Evolutionary conservation across 2,113 vertebrate species (phyloP), one percentile per base, ranked within the genome.

Genomic region (Sus scrofa): DNA sequence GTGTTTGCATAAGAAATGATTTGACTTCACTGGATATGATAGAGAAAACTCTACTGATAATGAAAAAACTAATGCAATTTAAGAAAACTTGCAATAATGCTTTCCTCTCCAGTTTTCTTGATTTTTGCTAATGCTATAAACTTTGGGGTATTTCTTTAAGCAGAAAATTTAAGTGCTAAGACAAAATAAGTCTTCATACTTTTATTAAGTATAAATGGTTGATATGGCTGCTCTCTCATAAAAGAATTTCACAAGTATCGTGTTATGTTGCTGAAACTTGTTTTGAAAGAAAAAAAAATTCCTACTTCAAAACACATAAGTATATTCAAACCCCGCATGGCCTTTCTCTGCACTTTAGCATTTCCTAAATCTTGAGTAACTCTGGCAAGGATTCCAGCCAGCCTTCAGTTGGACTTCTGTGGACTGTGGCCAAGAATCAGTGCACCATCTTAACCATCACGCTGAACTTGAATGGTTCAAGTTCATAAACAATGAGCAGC

Each of bases 151-250:
- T 1, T 6, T 52, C 16, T 89, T 54, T 82, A 68, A 89, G n/a
- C 9, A 91, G 67, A 84, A 77, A 52, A 84, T 83, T 39, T 26
- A 78, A 56, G 4, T 92, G 8, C 67, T 89, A 91, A 85, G 20
- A 8, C 39, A 30, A 94, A 94, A 73, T 68, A 93, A 62, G 74
- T 68, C 16, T 32, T 34, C 3, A 15, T 13, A 86, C 27, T 14
- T 71, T 82, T 78, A 73, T 82, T 68, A 95, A 73, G 50, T 39
- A 27, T 68, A 58, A 96, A 65, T 89, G 50, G 30, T 83, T 93
- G 14, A 10, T 60, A 63, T 68, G 84, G 3, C 30, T 82, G 7
- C 18, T 93, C 7, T 63, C 9, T 27, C 27, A 94, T 27, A 73
- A 91, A 92, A 56, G 50, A 86, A 94, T 68, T 92, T 50, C 19